Conservation (phyloP, 53 echinoderm and acorn worm genomes). For the Mesocentrotus franciscanus region DNA sequence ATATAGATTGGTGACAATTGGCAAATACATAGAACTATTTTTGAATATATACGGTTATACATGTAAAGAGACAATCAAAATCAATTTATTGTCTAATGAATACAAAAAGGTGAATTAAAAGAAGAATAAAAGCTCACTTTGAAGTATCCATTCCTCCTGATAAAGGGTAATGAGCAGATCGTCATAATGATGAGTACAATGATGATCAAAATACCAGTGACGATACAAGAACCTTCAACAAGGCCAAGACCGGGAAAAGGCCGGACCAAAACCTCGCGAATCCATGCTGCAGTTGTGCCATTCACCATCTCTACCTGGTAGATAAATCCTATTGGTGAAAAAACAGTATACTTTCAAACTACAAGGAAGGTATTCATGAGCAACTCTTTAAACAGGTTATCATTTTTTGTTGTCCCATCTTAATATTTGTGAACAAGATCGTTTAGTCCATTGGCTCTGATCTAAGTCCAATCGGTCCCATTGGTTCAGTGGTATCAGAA, state of each 20-base stretch:
- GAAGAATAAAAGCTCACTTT: constrained; percentile 71
- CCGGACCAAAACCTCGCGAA: constrained; percentile 77
- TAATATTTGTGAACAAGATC: too few species aligned
- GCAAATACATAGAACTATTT: too few species aligned
- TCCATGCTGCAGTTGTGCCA: constrained; percentile 6
- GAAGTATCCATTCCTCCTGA: constrained; percentile 88
- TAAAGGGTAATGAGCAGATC: constrained; percentile 80
- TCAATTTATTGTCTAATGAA: too few species aligned
- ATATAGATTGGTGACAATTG: too few species aligned
- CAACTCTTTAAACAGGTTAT: neutral
- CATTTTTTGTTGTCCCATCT: neutral
- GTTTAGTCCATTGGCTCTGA: too few species aligned
- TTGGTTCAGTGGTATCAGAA: too few species aligned
- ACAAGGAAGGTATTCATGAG: neutral
- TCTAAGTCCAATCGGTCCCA: too few species aligned
- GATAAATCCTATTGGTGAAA: neutral
- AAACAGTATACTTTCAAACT: neutral
- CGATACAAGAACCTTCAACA: constrained; percentile 73
- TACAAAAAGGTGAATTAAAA: neutral
- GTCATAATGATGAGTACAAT: constrained; percentile 76
- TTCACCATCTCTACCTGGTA: constrained; percentile 33
- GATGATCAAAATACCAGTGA: constrained; percentile 76
- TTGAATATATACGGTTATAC: too few species aligned
- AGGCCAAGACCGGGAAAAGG: constrained; percentile 77
- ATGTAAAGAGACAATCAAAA: too few species aligned